These are phyloP conservation scores for Cheirogaleus major DNA, from an alignment of 2,797 vertebrate species.

Conservation along the genomic window DNA sequence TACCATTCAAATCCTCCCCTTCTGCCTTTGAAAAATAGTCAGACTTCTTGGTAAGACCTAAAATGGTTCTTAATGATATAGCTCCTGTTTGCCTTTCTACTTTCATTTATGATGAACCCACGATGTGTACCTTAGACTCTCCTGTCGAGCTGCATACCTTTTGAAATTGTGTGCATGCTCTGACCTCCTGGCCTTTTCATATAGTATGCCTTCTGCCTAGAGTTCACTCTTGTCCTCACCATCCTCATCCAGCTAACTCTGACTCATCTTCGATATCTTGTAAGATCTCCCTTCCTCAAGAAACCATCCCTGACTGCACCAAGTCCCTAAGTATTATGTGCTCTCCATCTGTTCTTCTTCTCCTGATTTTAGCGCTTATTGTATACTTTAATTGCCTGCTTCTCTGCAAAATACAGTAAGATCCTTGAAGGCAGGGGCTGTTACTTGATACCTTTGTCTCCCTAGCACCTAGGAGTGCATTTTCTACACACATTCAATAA, in stretches of 20 bases:
- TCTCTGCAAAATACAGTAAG: neutral
- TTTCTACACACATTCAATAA: neutral
- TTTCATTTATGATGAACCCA: neutral
- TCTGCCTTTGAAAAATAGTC: neutral
- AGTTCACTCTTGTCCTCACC: neutral
- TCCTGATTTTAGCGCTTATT: neutral
- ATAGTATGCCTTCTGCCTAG: neutral
- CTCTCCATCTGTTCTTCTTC: neutral
- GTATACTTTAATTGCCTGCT: neutral
- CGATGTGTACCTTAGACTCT: neutral
- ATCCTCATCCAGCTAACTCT: neutral
- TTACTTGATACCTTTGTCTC: neutral
- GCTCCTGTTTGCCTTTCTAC: neutral
- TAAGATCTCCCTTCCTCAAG: neutral
- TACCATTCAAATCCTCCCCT: neutral
- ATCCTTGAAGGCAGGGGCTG: neutral
- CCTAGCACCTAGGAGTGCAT: neutral
- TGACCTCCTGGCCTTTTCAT: neutral
- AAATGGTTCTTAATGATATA: neutral
- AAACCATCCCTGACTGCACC: neutral
- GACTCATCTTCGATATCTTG: neutral
- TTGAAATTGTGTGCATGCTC: neutral
- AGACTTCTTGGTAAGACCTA: neutral
- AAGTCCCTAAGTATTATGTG: neutral
- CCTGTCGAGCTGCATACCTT: neutral